Percentiles rank a stretch among this genome's conserved stretches.
Evolutionary conservation across 2,888 invertebrate genomes (phyloP).

Genomic region (Clostera curtula): DNA sequence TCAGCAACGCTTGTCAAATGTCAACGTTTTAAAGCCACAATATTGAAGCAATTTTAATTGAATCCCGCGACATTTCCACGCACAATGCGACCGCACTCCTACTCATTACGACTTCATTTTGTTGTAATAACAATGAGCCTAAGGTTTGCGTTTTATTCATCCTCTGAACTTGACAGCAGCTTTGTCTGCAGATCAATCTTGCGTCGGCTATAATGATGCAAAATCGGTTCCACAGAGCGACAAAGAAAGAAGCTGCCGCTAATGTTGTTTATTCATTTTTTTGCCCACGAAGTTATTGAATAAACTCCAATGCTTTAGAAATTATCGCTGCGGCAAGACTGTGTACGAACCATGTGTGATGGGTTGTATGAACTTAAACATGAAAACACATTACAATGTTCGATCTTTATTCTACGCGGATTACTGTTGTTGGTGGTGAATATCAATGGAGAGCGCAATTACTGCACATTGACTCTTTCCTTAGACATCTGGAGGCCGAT

Average conservation of each 20-base stretch:
- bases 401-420: too few species aligned
- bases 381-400: too few species aligned
- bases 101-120: conserved; percentile 72
- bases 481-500: too few species aligned
- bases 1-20: conserved; percentile 69
- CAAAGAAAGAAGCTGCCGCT: conserved; percentile 60
- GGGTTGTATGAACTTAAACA: too few species aligned
- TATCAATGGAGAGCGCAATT: too few species aligned
- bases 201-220: conserved; percentile 57
- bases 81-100: conserved; percentile 38
- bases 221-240: conserved; percentile 61
- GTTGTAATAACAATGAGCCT: conserved; percentile 62
- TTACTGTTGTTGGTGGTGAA: too few species aligned
- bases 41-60: conserved; percentile 67
- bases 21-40: conserved; percentile 56
- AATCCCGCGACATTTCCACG: conserved; percentile 55
- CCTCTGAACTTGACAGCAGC: conserved; percentile 50
- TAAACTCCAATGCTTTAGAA: conserved; percentile 22
- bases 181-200: conserved; percentile 68
- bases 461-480: too few species aligned
- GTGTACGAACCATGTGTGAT: too few species aligned
- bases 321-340: too few species aligned
- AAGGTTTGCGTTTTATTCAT: conserved; percentile 48
- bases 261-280: conserved; percentile 53
- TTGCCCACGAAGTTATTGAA: conserved; percentile 29